Percentiles rank a stretch among this genome's conserved stretches.
phyloP scores from a whole-genome alignment of 2,113 vertebrate genomes.

The Dicerorhinus sumatrensis region DNA sequence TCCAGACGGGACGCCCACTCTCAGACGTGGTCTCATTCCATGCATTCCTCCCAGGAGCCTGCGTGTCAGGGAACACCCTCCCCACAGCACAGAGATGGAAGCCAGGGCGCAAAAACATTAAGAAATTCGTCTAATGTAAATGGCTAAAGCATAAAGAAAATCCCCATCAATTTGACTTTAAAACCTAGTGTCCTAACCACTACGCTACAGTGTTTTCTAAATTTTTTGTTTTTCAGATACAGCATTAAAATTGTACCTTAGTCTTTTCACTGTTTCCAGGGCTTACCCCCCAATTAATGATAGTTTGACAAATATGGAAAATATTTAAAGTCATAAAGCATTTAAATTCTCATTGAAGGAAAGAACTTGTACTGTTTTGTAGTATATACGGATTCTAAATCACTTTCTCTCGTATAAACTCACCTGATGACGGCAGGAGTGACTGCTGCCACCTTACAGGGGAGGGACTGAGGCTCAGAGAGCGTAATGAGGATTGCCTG shows the following conservation, averaged over 20 bases:
- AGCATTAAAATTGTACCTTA: not conserved
- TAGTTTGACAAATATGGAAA: not conserved
- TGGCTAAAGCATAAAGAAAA: not conserved
- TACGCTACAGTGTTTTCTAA: not conserved
- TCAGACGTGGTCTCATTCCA: not conserved
- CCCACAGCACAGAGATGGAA: not conserved
- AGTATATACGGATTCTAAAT: not conserved
- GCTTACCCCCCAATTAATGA: not conserved
- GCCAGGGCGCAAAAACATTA: not conserved
- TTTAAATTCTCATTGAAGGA: not conserved
- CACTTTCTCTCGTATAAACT: not conserved
- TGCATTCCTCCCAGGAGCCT: not conserved
- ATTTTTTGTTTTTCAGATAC: not conserved
- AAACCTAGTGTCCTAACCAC: not conserved
- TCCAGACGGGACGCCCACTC: not conserved
- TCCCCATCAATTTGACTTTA: not conserved
- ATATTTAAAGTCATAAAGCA: not conserved
- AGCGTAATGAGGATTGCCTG: not conserved
- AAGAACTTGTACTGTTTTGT: not conserved
- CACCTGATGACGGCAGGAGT: not conserved
- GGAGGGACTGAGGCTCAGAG: not conserved
- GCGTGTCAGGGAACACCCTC: not conserved
- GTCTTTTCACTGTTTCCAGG: not conserved
- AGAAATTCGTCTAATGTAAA: not conserved
- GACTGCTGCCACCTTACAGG: not conserved